phyloP scores from a whole-genome alignment of 2,113 vertebrate genomes.

The Hippocampus barbouri region DNA sequence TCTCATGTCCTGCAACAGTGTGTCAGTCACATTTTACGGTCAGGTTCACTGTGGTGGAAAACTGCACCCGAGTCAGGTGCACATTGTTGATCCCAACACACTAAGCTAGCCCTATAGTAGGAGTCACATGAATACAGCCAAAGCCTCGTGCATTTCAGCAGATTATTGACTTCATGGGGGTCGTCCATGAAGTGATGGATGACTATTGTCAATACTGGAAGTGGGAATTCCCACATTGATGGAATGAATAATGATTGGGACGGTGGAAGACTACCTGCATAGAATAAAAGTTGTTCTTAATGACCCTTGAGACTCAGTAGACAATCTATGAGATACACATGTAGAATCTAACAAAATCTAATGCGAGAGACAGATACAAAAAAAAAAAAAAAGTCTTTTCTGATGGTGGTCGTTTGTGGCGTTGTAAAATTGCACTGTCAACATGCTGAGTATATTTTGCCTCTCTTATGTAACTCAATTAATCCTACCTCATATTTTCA shows the following conservation, averaged over 20 bases:
- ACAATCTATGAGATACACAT: neutral
- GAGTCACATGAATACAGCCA: neutral
- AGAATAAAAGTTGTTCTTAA: neutral
- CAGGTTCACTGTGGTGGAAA: constrained; percentile 40
- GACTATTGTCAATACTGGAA: constrained; percentile 29
- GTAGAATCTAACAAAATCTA: neutral
- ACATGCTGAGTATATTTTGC: neutral
- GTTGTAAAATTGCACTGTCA: neutral
- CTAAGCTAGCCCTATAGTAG: neutral
- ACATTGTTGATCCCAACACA: neutral
- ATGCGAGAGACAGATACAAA: too few species aligned
- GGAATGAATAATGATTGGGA: constrained; percentile 33
- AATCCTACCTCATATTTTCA: neutral
- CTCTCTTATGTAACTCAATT: neutral
- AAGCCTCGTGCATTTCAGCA: constrained; percentile 6
- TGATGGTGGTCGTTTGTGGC: neutral
- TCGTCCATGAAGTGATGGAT: constrained; percentile 37
- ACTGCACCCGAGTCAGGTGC: constrained; percentile 22
- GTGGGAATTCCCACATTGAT: constrained; percentile 35
- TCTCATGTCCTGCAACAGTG: constrained; percentile 8
- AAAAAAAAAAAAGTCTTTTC: too few species aligned
- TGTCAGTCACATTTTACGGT: constrained; percentile 25
- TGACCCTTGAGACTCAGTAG: neutral
- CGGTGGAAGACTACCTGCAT: neutral
- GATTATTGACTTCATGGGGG: constrained; percentile 17